Base-by-base conservation (phyloP, 2,888 invertebrate species). In the Eupelmus urozonus region DNA sequence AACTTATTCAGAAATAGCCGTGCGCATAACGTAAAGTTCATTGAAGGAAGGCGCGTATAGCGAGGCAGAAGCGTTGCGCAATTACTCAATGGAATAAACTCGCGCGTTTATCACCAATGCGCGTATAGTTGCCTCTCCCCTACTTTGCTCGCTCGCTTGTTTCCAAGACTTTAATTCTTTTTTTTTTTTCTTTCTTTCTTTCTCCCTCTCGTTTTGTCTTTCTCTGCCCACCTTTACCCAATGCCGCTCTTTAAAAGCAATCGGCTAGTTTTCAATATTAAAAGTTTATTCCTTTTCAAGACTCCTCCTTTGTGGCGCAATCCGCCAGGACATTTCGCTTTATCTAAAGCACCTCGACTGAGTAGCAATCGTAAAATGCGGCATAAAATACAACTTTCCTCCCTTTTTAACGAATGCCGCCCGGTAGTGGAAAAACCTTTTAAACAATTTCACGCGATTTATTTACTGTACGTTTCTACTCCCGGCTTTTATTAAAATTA, bases 1-100 rank as follows among this genome's bases (percentile, higher is more conserved):
- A 82, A 82, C 80, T 82, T 82, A 81, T 81, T 79, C 79, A 78
- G 80, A 81, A 81, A 81, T 78, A 80, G 62, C 62, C n/a, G 11
- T 16, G 23, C 40, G 59, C n/a, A n/a, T n/a, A 66, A 27, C 40
- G 59, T n/a, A 34, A 40, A 62, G 70, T 70, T 78, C 76, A 80
- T 76, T 73, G 74, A 62, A n/a, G 34, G 27, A 71, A 81, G 76
- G 42, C 23, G 42, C 13, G 42, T 42, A 20, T 20, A 42, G 40
- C 40, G 23, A 20, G 42, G 23, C 42, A 42, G 40, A 42, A 20
- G 13, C 62, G 23, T 23, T 40, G 42, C 20, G 42, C 62, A 62
- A 62, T 62, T 42, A 62, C 42, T 62, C 62, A 62, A 62, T 62
- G 62, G 42, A 62, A 62, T 20, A 42, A 42, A n/a, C 20, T 40